Evolutionary conservation across 2,888 invertebrate genomes (phyloP), one percentile per base, ranked within the genome.

Genomic region (Psylliodes chrysocephalus): DNA sequence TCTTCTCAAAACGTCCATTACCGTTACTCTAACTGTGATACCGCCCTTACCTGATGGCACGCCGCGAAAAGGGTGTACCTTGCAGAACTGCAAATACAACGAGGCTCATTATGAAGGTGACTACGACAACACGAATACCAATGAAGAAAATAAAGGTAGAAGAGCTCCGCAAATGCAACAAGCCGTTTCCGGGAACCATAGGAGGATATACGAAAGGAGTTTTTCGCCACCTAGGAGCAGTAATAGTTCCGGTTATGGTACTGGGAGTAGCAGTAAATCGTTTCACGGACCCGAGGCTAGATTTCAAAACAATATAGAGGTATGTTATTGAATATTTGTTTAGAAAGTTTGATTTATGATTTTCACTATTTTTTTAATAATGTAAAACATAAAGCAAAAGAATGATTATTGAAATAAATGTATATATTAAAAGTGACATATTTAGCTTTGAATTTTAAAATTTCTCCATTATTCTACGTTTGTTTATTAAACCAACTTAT

Each of bases 211-310:
- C 82, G 91, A 92, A 77, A 85, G 92, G 64, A 90, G 90, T 72
- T 83, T 91, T 81, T 89, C 90, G 46, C 93, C 93, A 49, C 93
- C 93, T 54, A 87, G 92, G 75, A 90, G 93, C 67, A 82, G 82
- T 75, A 92, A 91, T 79, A 92, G 92, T 84, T 92, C 92, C 33
- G 93, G 93, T 2, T 94, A 94, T 79, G 93, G 93, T 62, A 93
- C 93, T 5, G 93, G 92, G 80, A 88, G 87, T 40, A 87, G 87
- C 66, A 82, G 82, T 70, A 82, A 82, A 69, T 82, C 82, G 18
- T 83, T 81, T 74, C 80, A 78, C 59, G 78, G 74, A 7, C 77
- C 72, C 14, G 78, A 78, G n/a, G 38, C 77, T 60, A 78, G 81
- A 63, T 81, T 82, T 73, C 75, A 79, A 44, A 76, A 79, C 47